Conservation (phyloP, 2,113 vertebrate species). For the Hipposideros armiger region DNA sequence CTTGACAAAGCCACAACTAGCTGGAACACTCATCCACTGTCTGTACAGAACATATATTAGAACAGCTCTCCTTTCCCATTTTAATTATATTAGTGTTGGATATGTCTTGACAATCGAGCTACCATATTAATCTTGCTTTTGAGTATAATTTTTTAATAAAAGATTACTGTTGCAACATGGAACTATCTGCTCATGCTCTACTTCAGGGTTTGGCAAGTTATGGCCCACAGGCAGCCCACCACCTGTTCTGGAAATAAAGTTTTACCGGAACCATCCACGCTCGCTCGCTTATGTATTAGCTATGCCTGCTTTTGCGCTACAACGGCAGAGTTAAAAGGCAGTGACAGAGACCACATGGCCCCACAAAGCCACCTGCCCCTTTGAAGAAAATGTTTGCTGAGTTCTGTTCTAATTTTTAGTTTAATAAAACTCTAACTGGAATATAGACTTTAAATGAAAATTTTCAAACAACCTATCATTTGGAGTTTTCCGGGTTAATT, state of each 20-base stretch:
- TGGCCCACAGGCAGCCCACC: background rate
- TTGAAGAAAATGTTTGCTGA: background rate
- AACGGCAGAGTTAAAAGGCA: background rate
- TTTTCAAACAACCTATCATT: background rate
- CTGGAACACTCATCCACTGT: background rate
- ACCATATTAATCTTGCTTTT: background rate
- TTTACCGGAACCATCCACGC: background rate
- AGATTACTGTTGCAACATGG: background rate
- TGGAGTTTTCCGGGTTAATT: background rate
- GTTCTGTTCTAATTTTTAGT: background rate
- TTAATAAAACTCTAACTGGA: slow-evolving; percentile 39
- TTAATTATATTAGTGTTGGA: background rate
- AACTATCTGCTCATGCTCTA: background rate
- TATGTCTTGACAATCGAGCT: background rate
- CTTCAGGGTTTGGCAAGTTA: background rate
- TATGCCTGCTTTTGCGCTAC: background rate
- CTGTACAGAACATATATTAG: background rate
- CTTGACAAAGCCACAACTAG: background rate
- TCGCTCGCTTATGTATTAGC: background rate
- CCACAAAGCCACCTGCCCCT: background rate
- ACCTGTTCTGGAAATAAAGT: background rate
- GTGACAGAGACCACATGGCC: background rate
- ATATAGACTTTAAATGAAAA: background rate
- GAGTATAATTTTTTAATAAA: background rate
- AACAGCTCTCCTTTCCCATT: background rate